Evolutionary conservation across 2,888 invertebrate species (phyloP).

Genomic region (Drosophila nigricruria): DNA sequence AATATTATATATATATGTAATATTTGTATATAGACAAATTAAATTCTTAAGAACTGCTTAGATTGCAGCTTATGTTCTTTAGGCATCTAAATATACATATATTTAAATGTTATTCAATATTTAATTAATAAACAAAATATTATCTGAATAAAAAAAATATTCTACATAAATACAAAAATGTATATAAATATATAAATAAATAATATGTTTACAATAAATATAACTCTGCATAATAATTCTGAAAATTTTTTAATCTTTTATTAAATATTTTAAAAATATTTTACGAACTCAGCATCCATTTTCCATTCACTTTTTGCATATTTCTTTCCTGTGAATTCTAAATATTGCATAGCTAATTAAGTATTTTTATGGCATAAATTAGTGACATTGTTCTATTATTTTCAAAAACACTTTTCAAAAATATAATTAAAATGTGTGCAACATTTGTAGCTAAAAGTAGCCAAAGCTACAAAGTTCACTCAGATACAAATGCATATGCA

Average conservation of each 20-base stretch:
- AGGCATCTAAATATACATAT: too few relatives aligned
- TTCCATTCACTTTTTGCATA: neutral
- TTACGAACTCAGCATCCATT: neutral
- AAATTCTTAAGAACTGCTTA: too few relatives aligned
- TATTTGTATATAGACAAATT: too few relatives aligned
- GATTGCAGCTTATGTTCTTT: too few relatives aligned
- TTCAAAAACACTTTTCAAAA: slow-evolving; percentile 12
- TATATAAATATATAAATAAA: too few relatives aligned
- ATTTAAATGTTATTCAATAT: too few relatives aligned
- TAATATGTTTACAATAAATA: too few relatives aligned
- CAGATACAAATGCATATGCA: slow-evolving; percentile 47
- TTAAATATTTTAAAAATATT: neutral
- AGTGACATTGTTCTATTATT: slow-evolving; percentile 12
- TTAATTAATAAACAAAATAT: too few relatives aligned
- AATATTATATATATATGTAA: too few relatives aligned
- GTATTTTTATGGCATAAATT: slow-evolving; percentile 1
- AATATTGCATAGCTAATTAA: slow-evolving; percentile 3
- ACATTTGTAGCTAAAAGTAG: slow-evolving; percentile 46
- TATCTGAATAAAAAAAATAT: too few relatives aligned
- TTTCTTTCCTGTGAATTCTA: neutral
- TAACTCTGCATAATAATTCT: too few relatives aligned
- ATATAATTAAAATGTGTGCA: slow-evolving; percentile 39
- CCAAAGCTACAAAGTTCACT: slow-evolving; percentile 36
- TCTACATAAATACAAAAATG: too few relatives aligned
- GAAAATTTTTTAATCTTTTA: neutral